Conservation (phyloP, 2,113 vertebrate genomes). For the Tapirus terrestris region DNA sequence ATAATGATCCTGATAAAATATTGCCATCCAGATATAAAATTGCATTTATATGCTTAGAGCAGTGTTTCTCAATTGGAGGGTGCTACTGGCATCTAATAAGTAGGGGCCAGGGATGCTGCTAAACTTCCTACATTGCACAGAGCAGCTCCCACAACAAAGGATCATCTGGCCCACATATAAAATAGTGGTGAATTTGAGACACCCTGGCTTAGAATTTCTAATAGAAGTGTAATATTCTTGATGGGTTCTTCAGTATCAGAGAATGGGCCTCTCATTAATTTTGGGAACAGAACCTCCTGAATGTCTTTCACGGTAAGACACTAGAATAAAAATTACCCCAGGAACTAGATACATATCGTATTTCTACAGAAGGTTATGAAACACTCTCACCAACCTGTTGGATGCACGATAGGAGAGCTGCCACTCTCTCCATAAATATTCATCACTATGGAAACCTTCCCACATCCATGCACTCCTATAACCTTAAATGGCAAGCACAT, state of each 20-base stretch:
- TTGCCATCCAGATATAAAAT: background rate
- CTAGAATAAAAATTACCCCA: constrained; percentile 35
- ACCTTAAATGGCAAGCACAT: constrained; percentile 75
- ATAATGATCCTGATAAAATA: background rate
- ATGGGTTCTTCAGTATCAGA: background rate
- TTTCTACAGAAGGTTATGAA: constrained; percentile 70
- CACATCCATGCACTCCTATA: constrained; percentile 73
- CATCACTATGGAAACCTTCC: constrained; percentile 80
- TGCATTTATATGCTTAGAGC: background rate
- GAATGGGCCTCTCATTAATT: background rate
- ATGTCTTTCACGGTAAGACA: background rate
- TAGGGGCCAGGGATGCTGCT: background rate
- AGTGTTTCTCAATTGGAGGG: background rate
- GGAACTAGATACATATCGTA: constrained; percentile 47
- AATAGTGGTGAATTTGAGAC: background rate
- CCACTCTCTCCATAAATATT: constrained; percentile 79
- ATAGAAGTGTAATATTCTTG: background rate
- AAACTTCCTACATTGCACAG: background rate
- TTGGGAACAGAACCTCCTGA: background rate
- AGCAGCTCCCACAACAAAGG: background rate
- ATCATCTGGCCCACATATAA: background rate
- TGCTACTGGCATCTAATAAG: background rate
- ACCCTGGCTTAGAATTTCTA: background rate
- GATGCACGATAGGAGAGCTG: constrained; percentile 58
- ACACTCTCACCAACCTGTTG: constrained; percentile 71